Evolutionary conservation across 2,113 vertebrate genomes (phyloP).

Genomic region (Geococcyx californianus): DNA sequence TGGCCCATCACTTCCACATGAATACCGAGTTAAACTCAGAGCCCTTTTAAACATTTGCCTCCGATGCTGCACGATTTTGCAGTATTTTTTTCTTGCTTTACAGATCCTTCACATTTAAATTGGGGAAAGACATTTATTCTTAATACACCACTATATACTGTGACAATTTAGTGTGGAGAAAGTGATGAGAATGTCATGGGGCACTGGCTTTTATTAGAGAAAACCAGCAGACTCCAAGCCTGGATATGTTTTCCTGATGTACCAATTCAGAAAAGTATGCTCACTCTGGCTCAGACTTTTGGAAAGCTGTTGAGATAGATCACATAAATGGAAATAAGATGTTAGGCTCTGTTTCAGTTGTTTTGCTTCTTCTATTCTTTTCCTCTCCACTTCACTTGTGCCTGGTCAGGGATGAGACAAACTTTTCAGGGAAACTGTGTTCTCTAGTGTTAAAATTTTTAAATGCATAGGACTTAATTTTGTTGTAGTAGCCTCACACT

Average conservation of each 20-base stretch:
- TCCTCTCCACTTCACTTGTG: neutral
- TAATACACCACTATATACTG: neutral
- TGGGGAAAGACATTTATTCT: neutral
- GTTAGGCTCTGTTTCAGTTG: neutral
- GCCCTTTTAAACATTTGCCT: neutral
- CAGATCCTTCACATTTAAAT: neutral
- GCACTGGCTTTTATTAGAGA: conserved; percentile 5
- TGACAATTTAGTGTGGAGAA: neutral
- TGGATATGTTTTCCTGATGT: neutral
- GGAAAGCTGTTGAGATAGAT: neutral
- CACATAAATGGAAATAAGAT: neutral
- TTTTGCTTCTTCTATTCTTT: neutral
- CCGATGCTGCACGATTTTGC: neutral
- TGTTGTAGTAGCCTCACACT: neutral
- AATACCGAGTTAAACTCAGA: neutral
- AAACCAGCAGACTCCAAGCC: neutral
- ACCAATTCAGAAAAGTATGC: neutral
- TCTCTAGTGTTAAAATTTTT: neutral
- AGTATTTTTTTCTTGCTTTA: neutral
- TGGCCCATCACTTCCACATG: neutral
- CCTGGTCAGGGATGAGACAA: neutral
- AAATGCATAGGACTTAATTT: neutral
- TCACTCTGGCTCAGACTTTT: neutral
- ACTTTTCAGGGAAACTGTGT: neutral
- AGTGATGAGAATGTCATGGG: neutral